phyloP scores from a whole-genome alignment of 2,888 invertebrate genomes.

The Melanophora roralis region DNA sequence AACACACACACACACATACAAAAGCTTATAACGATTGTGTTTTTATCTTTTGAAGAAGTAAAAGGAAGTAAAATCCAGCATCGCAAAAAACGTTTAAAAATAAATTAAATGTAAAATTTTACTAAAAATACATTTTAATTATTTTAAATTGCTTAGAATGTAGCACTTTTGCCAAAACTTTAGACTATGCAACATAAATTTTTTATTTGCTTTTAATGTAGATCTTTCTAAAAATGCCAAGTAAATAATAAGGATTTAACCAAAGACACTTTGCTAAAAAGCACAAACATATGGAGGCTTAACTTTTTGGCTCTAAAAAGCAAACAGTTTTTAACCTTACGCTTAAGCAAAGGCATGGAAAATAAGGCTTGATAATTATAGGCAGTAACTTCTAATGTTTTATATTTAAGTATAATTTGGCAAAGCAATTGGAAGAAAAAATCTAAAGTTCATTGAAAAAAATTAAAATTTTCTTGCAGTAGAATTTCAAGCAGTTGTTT shows the following conservation, averaged over 20 bases:
- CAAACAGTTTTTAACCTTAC: slow-evolving; percentile 18
- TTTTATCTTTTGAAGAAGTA: slow-evolving; percentile 41
- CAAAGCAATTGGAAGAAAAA: no score
- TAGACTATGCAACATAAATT: neutral
- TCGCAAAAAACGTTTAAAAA: neutral
- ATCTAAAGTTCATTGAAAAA: no score
- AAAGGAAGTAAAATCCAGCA: neutral
- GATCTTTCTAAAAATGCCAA: neutral
- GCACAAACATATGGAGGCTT: slow-evolving; percentile 34
- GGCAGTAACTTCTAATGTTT: neutral
- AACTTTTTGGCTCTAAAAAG: slow-evolving; percentile 39
- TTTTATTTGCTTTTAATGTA: neutral
- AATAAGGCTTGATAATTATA: slow-evolving; percentile 51
- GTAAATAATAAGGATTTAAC: slow-evolving; percentile 28
- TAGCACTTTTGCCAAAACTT: slow-evolving; percentile 39
- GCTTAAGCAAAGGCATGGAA: slow-evolving; percentile 31
- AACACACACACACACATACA: neutral
- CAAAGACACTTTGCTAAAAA: slow-evolving; percentile 1
- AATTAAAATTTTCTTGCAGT: no score
- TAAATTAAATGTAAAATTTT: slow-evolving; percentile 19
- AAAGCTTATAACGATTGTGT: slow-evolving; percentile 51
- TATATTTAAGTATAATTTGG: no score
- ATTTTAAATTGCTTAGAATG: slow-evolving; percentile 54
- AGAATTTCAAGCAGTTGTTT: no score
- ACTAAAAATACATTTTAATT: slow-evolving; percentile 57